These are phyloP conservation scores for Cliona cf. orientalis DNA, from an alignment of 37 sponge, comb jelly and placozoan species.

Conservation along the genomic window DNA sequence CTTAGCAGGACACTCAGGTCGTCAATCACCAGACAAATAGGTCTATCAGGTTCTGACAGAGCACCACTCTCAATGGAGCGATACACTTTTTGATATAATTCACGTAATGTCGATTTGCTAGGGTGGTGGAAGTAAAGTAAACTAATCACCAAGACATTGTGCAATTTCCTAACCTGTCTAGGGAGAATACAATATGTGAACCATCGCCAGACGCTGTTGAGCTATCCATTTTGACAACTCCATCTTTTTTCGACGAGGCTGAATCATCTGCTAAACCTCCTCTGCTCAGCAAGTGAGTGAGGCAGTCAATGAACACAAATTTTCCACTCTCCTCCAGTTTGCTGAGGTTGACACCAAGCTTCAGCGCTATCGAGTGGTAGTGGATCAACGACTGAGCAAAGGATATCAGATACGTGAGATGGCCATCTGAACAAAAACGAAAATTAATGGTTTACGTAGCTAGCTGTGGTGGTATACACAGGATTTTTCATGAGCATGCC, in stretches of 20 bases:
- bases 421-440: constrained; percentile 81
- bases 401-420: constrained; percentile 47
- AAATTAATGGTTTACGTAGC: neutral
- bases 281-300: constrained; percentile 40
- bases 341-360: constrained; percentile 66
- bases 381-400: constrained; percentile 66
- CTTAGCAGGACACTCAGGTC: constrained; percentile 66
- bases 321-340: constrained; percentile 24
- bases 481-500: too few species aligned
- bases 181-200: too few species aligned
- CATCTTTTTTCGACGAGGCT: neutral
- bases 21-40: constrained; percentile 69
- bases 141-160: neutral
- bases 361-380: constrained; percentile 53
- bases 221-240: neutral
- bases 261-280: neutral
- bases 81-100: neutral
- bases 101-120: neutral
- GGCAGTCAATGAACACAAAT: constrained; percentile 64
- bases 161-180: constrained; percentile 13
- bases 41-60: constrained; percentile 4
- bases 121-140: neutral
- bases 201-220: neutral
- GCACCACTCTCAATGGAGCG: neutral
- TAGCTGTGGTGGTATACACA: neutral